Conservation (phyloP, 2,113 vertebrate species). For the Etheostoma spectabile region DNA sequence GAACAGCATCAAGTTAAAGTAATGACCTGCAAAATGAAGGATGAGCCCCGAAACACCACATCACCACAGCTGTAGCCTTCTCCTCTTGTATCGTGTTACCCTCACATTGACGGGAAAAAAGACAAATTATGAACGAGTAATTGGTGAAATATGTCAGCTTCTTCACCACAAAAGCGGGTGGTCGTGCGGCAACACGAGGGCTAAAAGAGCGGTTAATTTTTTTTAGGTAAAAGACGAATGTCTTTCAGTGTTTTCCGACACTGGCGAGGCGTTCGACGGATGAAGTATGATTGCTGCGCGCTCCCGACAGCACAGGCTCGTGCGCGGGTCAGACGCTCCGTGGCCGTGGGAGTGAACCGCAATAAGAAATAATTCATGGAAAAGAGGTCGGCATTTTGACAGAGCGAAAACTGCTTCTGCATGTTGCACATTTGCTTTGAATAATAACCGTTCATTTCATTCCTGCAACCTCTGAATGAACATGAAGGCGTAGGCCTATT, state of each 20-base stretch:
- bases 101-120: conserved; percentile 25
- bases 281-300: conserved; percentile 74
- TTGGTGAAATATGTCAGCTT: neutral
- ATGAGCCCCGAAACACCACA: conserved; percentile 46
- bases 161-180: neutral
- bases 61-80: conserved; percentile 54
- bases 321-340: conserved; percentile 58
- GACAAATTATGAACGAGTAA: conserved; percentile 32
- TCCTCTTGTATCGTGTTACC: conserved; percentile 40
- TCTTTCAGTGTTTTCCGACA: conserved; percentile 31
- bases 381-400: conserved; percentile 56
- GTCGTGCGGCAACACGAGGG: neutral
- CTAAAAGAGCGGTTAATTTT: neutral
- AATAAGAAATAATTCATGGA: conserved; percentile 79
- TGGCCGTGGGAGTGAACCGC: conserved; percentile 76
- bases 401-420: conserved; percentile 14
- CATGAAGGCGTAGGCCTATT: neutral
- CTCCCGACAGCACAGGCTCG: conserved; percentile 65
- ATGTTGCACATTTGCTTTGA: conserved; percentile 29
- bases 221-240: conserved; percentile 16
- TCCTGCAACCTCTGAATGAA: neutral
- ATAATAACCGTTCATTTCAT: neutral
- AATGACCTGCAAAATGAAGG: conserved; percentile 60
- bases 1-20: conserved; percentile 51
- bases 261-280: conserved; percentile 42